Evolutionary conservation across 2,888 invertebrate genomes (phyloP).

Genomic region (Sinopyrophorus schimmeli): DNA sequence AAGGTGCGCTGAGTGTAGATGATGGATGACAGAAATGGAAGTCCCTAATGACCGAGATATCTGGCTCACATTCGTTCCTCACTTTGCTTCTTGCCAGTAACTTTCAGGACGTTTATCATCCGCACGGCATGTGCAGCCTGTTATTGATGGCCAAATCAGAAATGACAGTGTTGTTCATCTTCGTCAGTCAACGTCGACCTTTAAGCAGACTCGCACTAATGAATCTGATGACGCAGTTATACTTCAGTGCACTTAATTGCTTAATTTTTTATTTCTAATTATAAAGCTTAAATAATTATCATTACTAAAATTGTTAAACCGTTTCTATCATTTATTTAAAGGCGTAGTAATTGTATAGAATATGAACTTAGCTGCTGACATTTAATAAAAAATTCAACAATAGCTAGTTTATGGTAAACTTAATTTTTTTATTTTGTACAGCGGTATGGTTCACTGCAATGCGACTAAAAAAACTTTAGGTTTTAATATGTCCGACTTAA

Average conservation of each 20-base stretch:
- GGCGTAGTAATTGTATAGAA: no score
- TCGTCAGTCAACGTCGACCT: constrained; percentile 50
- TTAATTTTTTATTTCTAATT: no score
- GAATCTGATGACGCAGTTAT: constrained; percentile 46
- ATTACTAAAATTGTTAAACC: no score
- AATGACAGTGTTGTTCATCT: constrained; percentile 54
- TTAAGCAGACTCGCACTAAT: constrained; percentile 45
- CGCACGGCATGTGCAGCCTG: constrained; percentile 46
- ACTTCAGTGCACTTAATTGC: constrained; percentile 31
- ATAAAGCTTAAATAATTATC: no score
- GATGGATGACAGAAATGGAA: constrained; percentile 52
- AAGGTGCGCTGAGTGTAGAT: constrained; percentile 41
- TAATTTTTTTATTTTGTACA: no score
- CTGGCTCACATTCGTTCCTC: constrained; percentile 47
- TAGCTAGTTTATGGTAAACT: no score
- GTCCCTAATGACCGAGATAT: constrained; percentile 53
- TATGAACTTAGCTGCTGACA: no score
- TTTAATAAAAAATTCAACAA: no score
- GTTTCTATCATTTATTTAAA: no score
- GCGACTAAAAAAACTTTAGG: no score
- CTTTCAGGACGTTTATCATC: constrained; percentile 51
- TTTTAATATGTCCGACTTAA: no score
- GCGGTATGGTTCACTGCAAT: no score
- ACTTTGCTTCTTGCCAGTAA: constrained; percentile 47
- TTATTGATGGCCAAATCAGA: constrained; percentile 56